Base-by-base conservation (phyloP, 2,113 vertebrate species). In the Aphyosemion australe region DNA sequence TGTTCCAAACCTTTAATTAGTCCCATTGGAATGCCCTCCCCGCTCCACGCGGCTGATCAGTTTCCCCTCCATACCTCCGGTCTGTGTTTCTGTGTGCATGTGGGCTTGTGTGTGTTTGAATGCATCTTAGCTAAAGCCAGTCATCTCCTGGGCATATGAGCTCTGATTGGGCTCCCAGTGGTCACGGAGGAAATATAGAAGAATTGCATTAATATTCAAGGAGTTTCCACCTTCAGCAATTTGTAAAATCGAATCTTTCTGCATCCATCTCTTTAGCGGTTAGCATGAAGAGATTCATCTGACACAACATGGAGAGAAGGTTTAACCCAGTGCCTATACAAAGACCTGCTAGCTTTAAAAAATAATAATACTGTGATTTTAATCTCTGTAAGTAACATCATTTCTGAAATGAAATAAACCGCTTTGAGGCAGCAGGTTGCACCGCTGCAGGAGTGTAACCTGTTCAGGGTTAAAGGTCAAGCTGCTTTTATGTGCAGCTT, bases 1-100 rank as follows among this genome's bases (percentile, higher is more conserved):
- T 91, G 88, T 91, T 91, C 85, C 85, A 82, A 86, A 82, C 76
- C 76, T 89, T 88, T 91, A 91, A 91, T 91, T 91, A 90, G 88
- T 91, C 89, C 89, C 89, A 51, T 79, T 91, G 89, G 89, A 91
- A 80, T 71, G 74, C 65, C 72, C 78, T 75, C 65, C 55, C 72
- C n/a, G 59, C 80, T 85, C 60, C 73, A 66, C 55, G 57, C 32
- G 59, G 76, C 79, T 88, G 87, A 88, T 91, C 89, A 87, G 84
- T 82, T 83, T 82, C 76, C 74, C 65, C 50, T 78, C 72, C 64
- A 78, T 77, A 80, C 74, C 67, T 78, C n/a, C 65, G 67, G 60
- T 66, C 66, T 79, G 69, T 47, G 67, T 18, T 15, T 5, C n/a
- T n/a, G 5, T 47, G 67, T 18, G n/a, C 26, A 26, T 12, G 61